phyloP scores from a whole-genome alignment of 2,113 vertebrate species.

The Panthera leo region DNA sequence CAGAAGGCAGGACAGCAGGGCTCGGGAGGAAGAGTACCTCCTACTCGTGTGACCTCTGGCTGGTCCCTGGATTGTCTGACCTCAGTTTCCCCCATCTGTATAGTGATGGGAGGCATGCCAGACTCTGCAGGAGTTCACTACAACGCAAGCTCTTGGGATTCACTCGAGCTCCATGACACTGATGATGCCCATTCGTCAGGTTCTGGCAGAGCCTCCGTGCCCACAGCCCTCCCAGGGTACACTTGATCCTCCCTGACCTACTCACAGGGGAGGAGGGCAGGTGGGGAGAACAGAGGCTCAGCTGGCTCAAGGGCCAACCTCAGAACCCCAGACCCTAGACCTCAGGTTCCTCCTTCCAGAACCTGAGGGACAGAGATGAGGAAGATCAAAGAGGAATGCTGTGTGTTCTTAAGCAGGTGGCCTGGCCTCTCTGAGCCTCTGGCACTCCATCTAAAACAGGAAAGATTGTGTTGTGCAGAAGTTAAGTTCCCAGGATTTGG shows the following conservation, averaged over 20 bases:
- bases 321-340: background rate
- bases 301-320: background rate
- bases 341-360: background rate
- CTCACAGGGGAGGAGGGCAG: background rate
- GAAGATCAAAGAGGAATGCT: background rate
- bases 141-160: background rate
- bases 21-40: background rate
- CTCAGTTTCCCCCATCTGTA: background rate
- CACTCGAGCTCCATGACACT: background rate
- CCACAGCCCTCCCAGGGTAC: background rate
- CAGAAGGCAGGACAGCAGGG: background rate
- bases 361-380: background rate
- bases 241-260: background rate
- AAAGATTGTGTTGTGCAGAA: background rate
- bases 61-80: background rate
- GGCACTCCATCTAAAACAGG: background rate
- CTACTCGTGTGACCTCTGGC: background rate
- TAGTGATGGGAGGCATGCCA: background rate
- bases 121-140: background rate
- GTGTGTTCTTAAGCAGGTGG: background rate
- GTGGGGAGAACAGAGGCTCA: background rate
- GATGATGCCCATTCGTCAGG: background rate
- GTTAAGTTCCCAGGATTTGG: background rate
- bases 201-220: background rate
- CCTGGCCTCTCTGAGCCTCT: background rate